phyloP scores from a whole-genome alignment of 2,888 invertebrate genomes.

The Torymus texanus region DNA sequence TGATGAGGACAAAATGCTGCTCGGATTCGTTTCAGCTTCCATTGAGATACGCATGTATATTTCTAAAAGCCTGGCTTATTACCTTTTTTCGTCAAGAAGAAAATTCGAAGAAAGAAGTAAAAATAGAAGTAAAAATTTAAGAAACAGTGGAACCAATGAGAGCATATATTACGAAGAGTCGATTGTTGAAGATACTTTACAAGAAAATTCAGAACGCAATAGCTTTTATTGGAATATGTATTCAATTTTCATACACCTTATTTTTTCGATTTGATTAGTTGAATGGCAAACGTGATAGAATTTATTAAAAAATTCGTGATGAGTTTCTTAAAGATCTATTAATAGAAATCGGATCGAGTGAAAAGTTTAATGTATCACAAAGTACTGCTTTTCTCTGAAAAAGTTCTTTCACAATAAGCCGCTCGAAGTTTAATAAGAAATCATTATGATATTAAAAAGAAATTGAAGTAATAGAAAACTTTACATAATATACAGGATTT shows the following conservation, averaged over 20 bases:
- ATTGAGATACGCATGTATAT: slow-evolving; percentile 34
- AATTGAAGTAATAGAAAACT: slow-evolving; percentile 30
- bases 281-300: slow-evolving; percentile 45
- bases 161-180: slow-evolving; percentile 11
- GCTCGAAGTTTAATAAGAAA: slow-evolving; percentile 16
- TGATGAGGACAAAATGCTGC: slow-evolving; percentile 8
- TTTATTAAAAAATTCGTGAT: slow-evolving; percentile 43
- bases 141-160: slow-evolving; percentile 10
- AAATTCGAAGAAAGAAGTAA: slow-evolving; percentile 21
- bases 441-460: slow-evolving; percentile 28
- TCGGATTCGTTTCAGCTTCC: slow-evolving; percentile 1
- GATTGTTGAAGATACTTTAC: neutral
- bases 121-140: slow-evolving; percentile 33
- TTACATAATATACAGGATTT: slow-evolving; percentile 50
- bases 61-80: slow-evolving; percentile 44
- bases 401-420: slow-evolving; percentile 30
- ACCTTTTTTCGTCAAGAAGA: slow-evolving; percentile 15
- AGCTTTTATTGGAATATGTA: slow-evolving; percentile 6
- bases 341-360: slow-evolving; percentile 51
- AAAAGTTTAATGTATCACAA: slow-evolving; percentile 49
- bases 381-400: slow-evolving; percentile 32
- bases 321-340: slow-evolving; percentile 47
- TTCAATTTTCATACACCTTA: slow-evolving; percentile 2
- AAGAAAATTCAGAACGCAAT: neutral
- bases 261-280: slow-evolving; percentile 17